Base-by-base conservation (phyloP, 2,888 invertebrate genomes). In the Apantesis nais region DNA sequence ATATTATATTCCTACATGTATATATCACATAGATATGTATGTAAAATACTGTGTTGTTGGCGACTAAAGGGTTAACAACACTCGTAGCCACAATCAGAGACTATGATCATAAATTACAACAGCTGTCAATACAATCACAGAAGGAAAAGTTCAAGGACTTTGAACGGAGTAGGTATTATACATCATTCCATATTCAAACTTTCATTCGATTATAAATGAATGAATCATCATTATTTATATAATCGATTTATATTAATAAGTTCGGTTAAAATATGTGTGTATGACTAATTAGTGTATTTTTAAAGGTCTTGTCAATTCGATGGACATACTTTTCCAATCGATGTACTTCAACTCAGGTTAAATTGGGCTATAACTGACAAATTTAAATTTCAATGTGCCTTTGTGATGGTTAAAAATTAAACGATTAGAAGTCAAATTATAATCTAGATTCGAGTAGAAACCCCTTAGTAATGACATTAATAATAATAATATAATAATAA, bases 161-260 rank as follows among this genome's bases (percentile, higher is more conserved):
- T n/a, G 19, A 67, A 12, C n/a, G 31, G 14, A 37, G 62, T 63
- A 58, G 29, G 58, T 37, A 67, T 25, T 31, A 58, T 58, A 1
- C 29, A 16, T 11, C 55, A 58, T 39, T 73, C 70, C 34, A 60
- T 78, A 76, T 66, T 66, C 70, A 76, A 79, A 76, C 78, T 76
- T 78, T 73, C 72, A n/a, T 67, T 73, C 73, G 55, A 79, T 79
- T 76, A 74, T 66, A 29, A 61, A 72, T 70, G 62, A 77, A 29
- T 62, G 58, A 65, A 70, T 66, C 39, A 65, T 65, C n/a, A 48
- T 9, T 22, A 52, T 52, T 48, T 48, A 52, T 52, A 11, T 67
- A 72, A 79, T 76, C 69, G 71, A 76, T 77, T 79, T 64, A 12
- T 39, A 62, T 68, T 52, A n/a, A 25, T 61, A 29, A 52, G 19